phyloP scores from a whole-genome alignment of 2,888 invertebrate genomes.

The Mimachlamys varia region DNA sequence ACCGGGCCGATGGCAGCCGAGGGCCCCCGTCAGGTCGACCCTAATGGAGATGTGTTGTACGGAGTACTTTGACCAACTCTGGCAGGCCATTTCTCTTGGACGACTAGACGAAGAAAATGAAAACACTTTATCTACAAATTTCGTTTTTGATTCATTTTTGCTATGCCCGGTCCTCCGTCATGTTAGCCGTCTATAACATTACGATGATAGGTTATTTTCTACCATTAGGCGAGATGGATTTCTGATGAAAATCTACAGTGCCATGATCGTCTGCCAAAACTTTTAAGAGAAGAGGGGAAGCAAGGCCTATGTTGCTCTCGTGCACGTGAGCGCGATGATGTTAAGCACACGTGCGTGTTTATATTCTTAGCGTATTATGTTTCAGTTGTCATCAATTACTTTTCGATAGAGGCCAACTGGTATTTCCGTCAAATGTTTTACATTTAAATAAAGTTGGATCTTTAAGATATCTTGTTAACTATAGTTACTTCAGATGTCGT shows the following conservation, averaged over 20 bases:
- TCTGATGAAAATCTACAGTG: conserved; percentile 15
- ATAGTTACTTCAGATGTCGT: too few relatives aligned
- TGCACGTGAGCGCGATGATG: background rate
- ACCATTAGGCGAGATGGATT: conserved; percentile 36
- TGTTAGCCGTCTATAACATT: conserved; percentile 14
- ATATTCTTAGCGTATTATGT: background rate
- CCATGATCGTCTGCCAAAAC: conserved; percentile 6
- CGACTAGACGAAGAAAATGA: conserved; percentile 22
- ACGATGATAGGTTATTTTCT: conserved; percentile 9
- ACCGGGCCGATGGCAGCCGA: conserved; percentile 18
- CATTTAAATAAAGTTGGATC: background rate
- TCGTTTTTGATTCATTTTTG: conserved; percentile 36
- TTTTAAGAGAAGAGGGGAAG: background rate
- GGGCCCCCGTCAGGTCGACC: background rate
- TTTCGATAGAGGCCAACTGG: conserved; percentile 1
- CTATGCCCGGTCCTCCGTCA: background rate
- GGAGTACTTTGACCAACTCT: conserved; percentile 17
- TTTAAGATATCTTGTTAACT: too few relatives aligned
- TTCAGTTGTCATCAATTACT: background rate
- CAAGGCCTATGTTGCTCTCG: background rate
- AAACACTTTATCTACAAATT: conserved; percentile 33
- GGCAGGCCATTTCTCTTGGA: conserved; percentile 10
- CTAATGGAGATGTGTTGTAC: background rate
- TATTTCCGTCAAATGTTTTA: background rate
- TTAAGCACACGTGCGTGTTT: background rate